These are phyloP conservation scores for Eupithecia vulgata DNA, from an alignment of 2,888 invertebrate species.

Conservation along the genomic window DNA sequence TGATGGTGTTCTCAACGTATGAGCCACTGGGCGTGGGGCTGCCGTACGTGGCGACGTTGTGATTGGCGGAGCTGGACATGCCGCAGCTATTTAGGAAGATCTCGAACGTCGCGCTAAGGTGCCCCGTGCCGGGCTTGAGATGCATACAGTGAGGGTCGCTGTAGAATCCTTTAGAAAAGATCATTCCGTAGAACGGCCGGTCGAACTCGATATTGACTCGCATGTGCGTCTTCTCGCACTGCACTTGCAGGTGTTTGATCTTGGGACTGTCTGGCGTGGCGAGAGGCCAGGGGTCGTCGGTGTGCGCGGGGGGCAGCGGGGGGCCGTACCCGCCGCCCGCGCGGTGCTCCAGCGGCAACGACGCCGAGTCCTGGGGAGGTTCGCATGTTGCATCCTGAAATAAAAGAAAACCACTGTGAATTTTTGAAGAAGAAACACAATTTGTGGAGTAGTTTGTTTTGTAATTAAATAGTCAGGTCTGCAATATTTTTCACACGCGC, in stretches of 20 bases:
- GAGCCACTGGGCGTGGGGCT: conserved; percentile 96
- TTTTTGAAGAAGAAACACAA: background rate
- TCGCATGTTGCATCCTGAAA: conserved; percentile 90
- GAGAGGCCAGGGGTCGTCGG: conserved; percentile 95
- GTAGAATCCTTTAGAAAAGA: conserved; percentile 97
- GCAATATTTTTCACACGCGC: conserved; percentile 52
- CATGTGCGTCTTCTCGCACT: conserved; percentile 98
- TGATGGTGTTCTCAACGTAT: conserved; percentile 97
- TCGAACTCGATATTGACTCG: conserved; percentile 97
- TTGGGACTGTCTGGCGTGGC: conserved; percentile 95
- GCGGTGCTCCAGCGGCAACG: conserved; percentile 91
- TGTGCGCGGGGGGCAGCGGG: conserved; percentile 83
- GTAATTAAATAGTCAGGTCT: conserved; percentile 18
- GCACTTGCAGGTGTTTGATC: conserved; percentile 96
- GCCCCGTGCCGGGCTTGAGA: conserved; percentile 94
- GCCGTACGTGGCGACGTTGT: conserved; percentile 92
- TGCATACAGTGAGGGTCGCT: conserved; percentile 96
- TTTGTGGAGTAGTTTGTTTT: background rate
- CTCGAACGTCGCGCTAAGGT: conserved; percentile 95
- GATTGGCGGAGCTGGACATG: conserved; percentile 96
- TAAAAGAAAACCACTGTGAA: conserved; percentile 43
- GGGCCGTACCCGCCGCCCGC: conserved; percentile 91
- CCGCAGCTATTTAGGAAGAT: conserved; percentile 97
- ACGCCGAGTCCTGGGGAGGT: conserved; percentile 91
- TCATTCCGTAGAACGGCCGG: conserved; percentile 97